A percentile compares a stretch with the other conserved stretches of the same genome.
These are phyloP conservation scores for Zosterops japonicus DNA, from an alignment of 2,113 vertebrate genomes.

Conservation along the genomic window DNA sequence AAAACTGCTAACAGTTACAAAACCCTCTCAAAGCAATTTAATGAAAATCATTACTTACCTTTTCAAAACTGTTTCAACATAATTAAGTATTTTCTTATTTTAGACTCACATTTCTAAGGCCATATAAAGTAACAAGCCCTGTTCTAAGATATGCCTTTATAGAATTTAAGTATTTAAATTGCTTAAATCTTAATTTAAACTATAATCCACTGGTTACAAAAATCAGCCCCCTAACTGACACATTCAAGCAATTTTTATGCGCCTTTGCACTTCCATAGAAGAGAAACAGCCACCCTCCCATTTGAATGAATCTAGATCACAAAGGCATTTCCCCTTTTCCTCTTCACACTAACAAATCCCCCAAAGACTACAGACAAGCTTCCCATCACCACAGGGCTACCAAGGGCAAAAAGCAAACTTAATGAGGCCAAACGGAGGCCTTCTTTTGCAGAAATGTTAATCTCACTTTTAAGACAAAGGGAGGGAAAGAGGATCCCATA, in stretches of 20 bases:
- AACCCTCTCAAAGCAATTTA: background rate
- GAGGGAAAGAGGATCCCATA: background rate
- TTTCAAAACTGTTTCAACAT: background rate
- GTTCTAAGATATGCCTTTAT: background rate
- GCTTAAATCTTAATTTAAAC: background rate
- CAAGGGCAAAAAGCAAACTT: conserved; percentile 66
- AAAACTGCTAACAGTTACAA: background rate
- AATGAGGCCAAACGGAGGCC: conserved; percentile 37
- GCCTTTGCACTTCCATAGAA: conserved; percentile 7
- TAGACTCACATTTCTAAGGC: background rate
- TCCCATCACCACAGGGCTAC: conserved; percentile 39
- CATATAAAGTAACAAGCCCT: background rate
- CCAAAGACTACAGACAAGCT: conserved; percentile 22
- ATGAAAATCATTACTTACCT: background rate
- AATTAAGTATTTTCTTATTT: background rate
- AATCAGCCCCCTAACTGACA: background rate
- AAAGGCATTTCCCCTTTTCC: conserved; percentile 23
- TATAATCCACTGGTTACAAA: background rate
- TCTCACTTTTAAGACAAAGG: conserved; percentile 21
- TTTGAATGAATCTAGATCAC: conserved; percentile 24
- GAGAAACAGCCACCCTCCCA: background rate
- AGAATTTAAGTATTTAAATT: background rate
- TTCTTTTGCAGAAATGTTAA: conserved; percentile 17
- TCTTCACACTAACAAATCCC: conserved; percentile 35
- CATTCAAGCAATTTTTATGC: conserved; percentile 37